A percentile compares a stretch with the other conserved stretches of the same genome.
These are phyloP conservation scores for Gorsachius magnificus DNA, from an alignment of 2,797 vertebrate species.

Conservation along the genomic window DNA sequence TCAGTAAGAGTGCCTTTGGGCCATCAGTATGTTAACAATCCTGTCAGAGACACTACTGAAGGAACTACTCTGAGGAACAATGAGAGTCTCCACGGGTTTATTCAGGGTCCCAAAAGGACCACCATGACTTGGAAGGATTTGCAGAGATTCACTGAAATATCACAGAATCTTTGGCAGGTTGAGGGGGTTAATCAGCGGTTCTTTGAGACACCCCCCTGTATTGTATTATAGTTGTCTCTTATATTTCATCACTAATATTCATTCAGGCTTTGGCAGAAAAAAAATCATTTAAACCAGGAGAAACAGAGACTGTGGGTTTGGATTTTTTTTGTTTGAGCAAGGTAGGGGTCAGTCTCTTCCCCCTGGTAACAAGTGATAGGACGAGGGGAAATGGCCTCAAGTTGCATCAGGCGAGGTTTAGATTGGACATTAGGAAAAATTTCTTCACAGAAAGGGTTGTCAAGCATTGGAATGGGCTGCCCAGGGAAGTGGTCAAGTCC, in stretches of 20 bases:
- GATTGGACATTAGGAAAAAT: too few relatives aligned
- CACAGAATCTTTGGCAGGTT: neutral
- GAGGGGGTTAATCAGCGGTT: neutral
- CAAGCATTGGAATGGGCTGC: too few relatives aligned
- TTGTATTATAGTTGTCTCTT: neutral
- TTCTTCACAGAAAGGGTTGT: too few relatives aligned
- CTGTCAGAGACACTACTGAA: neutral
- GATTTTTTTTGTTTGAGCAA: neutral
- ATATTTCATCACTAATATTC: neutral
- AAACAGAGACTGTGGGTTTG: accelerated
- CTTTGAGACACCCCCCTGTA: neutral
- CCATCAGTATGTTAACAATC: neutral
- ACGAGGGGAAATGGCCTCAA: too few relatives aligned
- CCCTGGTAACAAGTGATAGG: too few relatives aligned
- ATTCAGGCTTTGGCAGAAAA: neutral
- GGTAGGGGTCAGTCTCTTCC: too few relatives aligned
- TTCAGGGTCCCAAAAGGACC: neutral
- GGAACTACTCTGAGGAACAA: neutral
- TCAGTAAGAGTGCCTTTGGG: neutral
- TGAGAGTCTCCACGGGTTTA: neutral
- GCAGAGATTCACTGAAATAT: neutral
- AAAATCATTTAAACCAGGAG: neutral
- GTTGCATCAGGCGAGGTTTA: too few relatives aligned
- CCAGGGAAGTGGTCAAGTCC: too few relatives aligned
- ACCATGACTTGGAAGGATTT: neutral